Evolutionary conservation across 1,140 invertebrate genomes (phyloP), one percentile per base, ranked within the genome.

Genomic region (Lineus longissimus): DNA sequence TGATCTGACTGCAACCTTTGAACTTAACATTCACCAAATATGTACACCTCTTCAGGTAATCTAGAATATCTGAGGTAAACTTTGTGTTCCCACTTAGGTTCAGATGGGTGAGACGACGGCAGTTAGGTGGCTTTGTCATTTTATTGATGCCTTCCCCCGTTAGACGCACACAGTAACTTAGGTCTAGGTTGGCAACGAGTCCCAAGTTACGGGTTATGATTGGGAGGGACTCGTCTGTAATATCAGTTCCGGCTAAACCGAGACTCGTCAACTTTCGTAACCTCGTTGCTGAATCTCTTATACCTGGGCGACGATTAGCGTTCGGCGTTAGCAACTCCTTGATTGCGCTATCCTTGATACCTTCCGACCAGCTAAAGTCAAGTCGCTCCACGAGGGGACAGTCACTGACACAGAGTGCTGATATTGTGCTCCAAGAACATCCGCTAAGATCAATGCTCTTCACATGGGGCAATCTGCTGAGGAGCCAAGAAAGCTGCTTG

Each of bases 111-210:
- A 51, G n/a, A n/a, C 47, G n/a, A 4, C 25, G n/a, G n/a, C 47
- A 19, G 47, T 19, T 27, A 6, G 47, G 19, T 4, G 47, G 25
- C 25, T 51, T 86, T 13, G 88, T 87, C 30, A 96, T 84, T 74
- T 92, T 90, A 1, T 91, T 90, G n/a, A 95, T 89, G 30, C 92
- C 93, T 6, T 90, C 89, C 76, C 95, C 92, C 0, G 91, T 92
- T 11, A 96, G 85, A n/a, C 91, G 85, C 36, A 89, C 87, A 79
- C 93, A 95, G 31, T 89, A 90, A 17, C 91, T 93, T 11, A 95
- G 81, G 82, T 94, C 90, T 54, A 96, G 80, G 51, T 86, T 86
- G 25, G 86, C 84, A 45, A 96, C 76, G 69, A 86, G 84, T 0
- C 88, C 88, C 55, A 94, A 73, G 71, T 92, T 89, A 78, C 93